These are phyloP conservation scores for Microtus richardsoni DNA, from an alignment of 2,113 vertebrate genomes.

Conservation along the genomic window DNA sequence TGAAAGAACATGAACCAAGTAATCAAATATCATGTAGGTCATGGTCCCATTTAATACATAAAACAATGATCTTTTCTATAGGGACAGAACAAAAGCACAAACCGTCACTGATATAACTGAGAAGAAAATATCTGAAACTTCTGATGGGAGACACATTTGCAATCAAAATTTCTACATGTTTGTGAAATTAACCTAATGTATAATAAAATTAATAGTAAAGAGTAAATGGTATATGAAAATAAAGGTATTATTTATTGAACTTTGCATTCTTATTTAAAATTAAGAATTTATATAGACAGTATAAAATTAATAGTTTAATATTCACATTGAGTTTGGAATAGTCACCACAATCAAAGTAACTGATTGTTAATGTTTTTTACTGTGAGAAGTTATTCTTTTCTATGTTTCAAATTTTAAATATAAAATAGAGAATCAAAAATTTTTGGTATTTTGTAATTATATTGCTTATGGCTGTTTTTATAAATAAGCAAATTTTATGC, in stretches of 20 bases:
- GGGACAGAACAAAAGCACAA: background rate
- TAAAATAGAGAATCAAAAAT: background rate
- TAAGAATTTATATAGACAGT: background rate
- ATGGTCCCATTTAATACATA: too few relatives aligned
- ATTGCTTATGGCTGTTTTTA: background rate
- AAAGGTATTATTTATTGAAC: background rate
- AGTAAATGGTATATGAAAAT: background rate
- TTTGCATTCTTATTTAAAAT: background rate
- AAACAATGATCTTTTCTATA: background rate
- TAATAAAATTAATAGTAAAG: slow-evolving; percentile 30
- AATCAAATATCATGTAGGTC: background rate
- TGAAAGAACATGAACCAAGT: background rate
- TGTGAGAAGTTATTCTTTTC: background rate
- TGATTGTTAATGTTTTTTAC: background rate
- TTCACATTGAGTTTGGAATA: background rate
- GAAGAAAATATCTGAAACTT: background rate
- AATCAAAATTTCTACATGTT: background rate
- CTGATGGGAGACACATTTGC: background rate
- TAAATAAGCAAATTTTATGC: background rate
- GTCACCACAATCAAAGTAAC: background rate
- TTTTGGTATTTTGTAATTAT: background rate
- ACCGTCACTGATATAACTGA: background rate
- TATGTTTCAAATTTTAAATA: background rate
- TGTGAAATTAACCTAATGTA: background rate
- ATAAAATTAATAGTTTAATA: background rate